Evolutionary conservation across 2,797 vertebrate genomes (phyloP).

Genomic region (Cetoscarus ocellatus): DNA sequence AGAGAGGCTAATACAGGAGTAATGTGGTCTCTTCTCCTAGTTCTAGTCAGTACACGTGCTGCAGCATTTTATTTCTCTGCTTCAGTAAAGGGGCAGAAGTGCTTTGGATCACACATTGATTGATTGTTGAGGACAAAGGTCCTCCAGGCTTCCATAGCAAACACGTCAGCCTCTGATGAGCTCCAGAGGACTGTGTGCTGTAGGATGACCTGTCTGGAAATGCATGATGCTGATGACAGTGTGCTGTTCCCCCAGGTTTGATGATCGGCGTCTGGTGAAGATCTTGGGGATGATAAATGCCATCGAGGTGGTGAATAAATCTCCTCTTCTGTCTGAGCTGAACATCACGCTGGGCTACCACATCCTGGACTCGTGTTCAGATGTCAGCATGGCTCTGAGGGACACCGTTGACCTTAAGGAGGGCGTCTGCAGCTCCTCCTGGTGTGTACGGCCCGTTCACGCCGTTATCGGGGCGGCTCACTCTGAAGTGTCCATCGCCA

Average conservation of each 20-base stretch:
- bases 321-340: slow-evolving; percentile 79
- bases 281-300: slow-evolving; percentile 89
- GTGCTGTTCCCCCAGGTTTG: slow-evolving; percentile 77
- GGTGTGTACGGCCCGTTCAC: slow-evolving; percentile 73
- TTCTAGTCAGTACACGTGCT: no score
- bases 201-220: no score
- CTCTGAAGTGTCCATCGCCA: slow-evolving; percentile 88
- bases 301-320: slow-evolving; percentile 88
- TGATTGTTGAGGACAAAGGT: no score
- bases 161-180: no score
- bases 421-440: slow-evolving; percentile 70
- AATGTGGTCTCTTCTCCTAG: no score
- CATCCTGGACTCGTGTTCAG: slow-evolving; percentile 89
- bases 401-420: slow-evolving; percentile 81
- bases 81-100: no score
- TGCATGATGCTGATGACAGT: neutral
- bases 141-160: no score
- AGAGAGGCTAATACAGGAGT: no score
- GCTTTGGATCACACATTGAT: no score
- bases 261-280: slow-evolving; percentile 76
- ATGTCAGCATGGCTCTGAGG: slow-evolving; percentile 87
- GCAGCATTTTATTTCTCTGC: no score
- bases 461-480: slow-evolving; percentile 84
- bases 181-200: no score
- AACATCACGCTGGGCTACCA: slow-evolving; percentile 87